Conservation (phyloP, 2,888 invertebrate genomes). For the Ischnus inquisitorius region DNA sequence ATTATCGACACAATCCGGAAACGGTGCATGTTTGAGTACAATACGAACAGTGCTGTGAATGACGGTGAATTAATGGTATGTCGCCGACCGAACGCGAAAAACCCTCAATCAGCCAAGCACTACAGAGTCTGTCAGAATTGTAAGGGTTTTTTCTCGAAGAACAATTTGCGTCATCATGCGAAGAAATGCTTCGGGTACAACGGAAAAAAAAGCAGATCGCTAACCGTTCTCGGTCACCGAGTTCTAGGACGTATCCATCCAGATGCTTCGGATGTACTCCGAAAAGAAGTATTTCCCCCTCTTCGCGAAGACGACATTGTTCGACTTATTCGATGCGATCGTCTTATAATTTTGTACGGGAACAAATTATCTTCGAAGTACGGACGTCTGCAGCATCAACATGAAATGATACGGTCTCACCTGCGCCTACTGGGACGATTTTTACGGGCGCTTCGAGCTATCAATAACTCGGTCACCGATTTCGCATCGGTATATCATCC, state of each 20-base stretch:
- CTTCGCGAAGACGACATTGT: constrained; percentile 61
- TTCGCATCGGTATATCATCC: too few species aligned
- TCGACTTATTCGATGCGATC: constrained; percentile 65
- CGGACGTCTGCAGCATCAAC: constrained; percentile 36
- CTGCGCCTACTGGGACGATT: too few species aligned
- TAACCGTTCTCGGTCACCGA: constrained; percentile 25
- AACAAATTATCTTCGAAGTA: constrained; percentile 44
- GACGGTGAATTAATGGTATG: constrained; percentile 66
- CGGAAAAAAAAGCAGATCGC: constrained; percentile 1
- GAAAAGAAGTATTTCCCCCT: constrained; percentile 65
- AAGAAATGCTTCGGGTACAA: constrained; percentile 55
- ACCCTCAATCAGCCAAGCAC: constrained; percentile 42
- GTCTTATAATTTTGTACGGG: constrained; percentile 58
- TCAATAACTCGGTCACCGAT: too few species aligned
- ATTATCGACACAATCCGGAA: too few species aligned
- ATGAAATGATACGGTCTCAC: too few species aligned
- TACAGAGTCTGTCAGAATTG: constrained; percentile 68
- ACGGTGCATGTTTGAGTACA: too few species aligned
- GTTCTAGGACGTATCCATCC: constrained; percentile 62
- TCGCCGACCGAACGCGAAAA: constrained; percentile 51
- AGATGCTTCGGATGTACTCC: constrained; percentile 54
- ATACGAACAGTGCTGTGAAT: too few species aligned
- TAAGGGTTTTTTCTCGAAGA: too few species aligned
- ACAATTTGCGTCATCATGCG: constrained; percentile 69
- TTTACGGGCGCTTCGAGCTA: too few species aligned